Conservation (phyloP, 2,888 invertebrate species). For the Phengaris arion region DNA sequence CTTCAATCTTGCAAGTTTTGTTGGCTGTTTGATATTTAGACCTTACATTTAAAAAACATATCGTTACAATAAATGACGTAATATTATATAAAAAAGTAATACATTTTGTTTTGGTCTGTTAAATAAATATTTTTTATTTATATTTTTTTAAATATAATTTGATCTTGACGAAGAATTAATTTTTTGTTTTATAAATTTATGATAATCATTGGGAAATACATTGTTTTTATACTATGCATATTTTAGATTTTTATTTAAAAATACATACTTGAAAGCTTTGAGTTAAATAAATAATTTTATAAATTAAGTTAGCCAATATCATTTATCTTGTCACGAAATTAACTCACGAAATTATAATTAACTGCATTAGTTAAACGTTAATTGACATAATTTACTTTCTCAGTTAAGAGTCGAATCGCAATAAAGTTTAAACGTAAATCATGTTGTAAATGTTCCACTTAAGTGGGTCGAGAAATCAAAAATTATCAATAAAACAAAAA, state of each 20-base stretch:
- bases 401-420: slow-evolving; percentile 35
- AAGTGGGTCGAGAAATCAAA: neutral
- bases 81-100: neutral
- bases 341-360: slow-evolving; percentile 33
- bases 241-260: neutral
- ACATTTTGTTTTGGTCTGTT: neutral
- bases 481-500: slow-evolving; percentile 6
- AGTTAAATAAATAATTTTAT: neutral
- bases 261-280: neutral
- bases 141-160: neutral
- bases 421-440: slow-evolving; percentile 35
- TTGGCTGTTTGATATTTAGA: neutral
- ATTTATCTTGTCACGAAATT: slow-evolving; percentile 15
- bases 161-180: neutral
- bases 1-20: neutral
- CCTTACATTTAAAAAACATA: neutral
- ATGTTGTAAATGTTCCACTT: slow-evolving; percentile 16
- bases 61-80: neutral
- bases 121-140: neutral
- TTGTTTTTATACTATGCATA: neutral
- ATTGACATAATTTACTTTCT: slow-evolving; percentile 35
- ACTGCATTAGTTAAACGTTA: slow-evolving; percentile 34
- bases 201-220: neutral
- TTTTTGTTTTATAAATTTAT: neutral
- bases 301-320: neutral